Evolutionary conservation across 1,140 invertebrate genomes (phyloP), one percentile per base, ranked within the genome.

Genomic region (Artemia franciscana): DNA sequence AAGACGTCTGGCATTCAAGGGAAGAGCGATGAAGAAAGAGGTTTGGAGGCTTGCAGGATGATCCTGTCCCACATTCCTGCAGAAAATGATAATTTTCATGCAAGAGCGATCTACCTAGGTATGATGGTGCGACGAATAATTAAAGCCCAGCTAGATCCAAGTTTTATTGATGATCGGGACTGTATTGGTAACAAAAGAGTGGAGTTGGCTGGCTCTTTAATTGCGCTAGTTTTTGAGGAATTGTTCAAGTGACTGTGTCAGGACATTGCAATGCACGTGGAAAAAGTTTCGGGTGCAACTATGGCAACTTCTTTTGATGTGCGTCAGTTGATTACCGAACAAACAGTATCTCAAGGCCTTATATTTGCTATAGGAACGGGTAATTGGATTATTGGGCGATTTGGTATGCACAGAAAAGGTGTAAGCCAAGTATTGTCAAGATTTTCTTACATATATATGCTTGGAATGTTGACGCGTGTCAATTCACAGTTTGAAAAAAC

Each of bases 401-500:
- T 99, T 71, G 88, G 88, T 78, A 99, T 99, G 94, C 92, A 98
- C 71, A 79, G 95, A 61, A 84, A 89, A 64, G 96, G 95, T 0
- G 94, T 99, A 0, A 98, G 95, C 0, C 95, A 99, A 77, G 89
- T 98, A 3, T 73, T 99, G 1, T 94, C 91, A 58, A 79, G 96
- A 25, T 74, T 99, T 0, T 98, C 93, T 24, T 99, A 93, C 68
- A 96, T 99, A 67, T 96, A 94, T n/a, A 88, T 88, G 1, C 76
- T 99, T 12, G 94, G 96, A 28, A 98, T 98, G 93, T 98, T 99
- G 95, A 98, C 95, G 0, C 76, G 95, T 63, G 91, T 99, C 0
- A 96, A 97, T 73, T 98, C 93, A 5, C 96, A 98, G 70, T 99
- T 98, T 78, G 96, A 98, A 71, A 98, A 98, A 73, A 95, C 93